Evolutionary conservation across 2,888 invertebrate genomes (phyloP), one percentile per base, ranked within the genome.

Genomic region (Tuberolachnus salignus): DNA sequence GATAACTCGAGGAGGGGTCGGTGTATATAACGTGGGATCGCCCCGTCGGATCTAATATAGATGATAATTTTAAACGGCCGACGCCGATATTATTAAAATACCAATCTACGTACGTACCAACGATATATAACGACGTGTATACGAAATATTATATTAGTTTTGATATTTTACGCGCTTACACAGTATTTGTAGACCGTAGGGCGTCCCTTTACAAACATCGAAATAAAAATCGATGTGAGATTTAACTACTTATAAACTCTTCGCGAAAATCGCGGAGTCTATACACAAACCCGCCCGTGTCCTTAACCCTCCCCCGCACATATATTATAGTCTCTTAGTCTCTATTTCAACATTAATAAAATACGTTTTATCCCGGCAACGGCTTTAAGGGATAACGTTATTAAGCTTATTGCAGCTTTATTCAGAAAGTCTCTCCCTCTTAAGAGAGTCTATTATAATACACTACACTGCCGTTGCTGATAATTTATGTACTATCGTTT

Each of bases 31-130:
- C 19, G n/a, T 42, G 34, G 34, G 34, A 6, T 42, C 16, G 23
- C 23, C 34, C 64, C 34, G 75, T 66, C 46, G 57, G 67, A 67
- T 57, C 49, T 57, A 75, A 75, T 75, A 75, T 67, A 75, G 57
- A 75, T 75, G 75, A 67, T 75, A 75, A 75, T 75, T 75, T 67
- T 8, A 4, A 3, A 34, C n/a, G n/a, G n/a, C 26, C 57, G 14
- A 61, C 26, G 26, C n/a, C 53, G 13, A 53, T 8, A 53, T 34
- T 34, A 34, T 34, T 34, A 34, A 34, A 34, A 3, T 26, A 11
- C 26, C 10, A 16, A 26, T 34, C n/a, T n/a, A 59, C 9, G 14
- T 26, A n/a, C n/a, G n/a, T n/a, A n/a, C n/a, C n/a, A n/a, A n/a
- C n/a, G n/a, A n/a, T n/a, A n/a, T n/a, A n/a, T n/a, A n/a, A n/a